Conservation (phyloP, 2,888 invertebrate species). For the Gymnocheta viridis region DNA sequence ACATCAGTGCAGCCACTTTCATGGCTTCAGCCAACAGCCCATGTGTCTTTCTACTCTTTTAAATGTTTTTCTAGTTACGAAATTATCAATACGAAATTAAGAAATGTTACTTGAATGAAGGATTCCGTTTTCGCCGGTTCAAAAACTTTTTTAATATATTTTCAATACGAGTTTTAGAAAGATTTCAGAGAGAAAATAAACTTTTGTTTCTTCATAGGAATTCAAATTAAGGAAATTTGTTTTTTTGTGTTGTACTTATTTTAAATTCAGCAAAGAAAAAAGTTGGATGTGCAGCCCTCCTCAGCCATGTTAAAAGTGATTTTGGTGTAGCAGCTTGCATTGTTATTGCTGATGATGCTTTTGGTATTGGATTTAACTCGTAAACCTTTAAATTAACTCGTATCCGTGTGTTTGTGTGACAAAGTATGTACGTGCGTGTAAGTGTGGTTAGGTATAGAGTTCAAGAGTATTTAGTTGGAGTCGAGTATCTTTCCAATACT, state of each 20-base stretch:
- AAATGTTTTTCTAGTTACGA: too few relatives aligned
- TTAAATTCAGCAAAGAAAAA: constrained; percentile 11
- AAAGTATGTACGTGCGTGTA: background rate
- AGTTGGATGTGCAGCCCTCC: background rate
- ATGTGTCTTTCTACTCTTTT: too few relatives aligned
- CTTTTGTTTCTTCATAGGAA: too few relatives aligned
- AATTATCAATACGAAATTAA: too few relatives aligned
- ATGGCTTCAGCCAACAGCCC: too few relatives aligned
- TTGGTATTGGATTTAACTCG: constrained; percentile 37
- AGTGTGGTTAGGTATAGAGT: constrained; percentile 55
- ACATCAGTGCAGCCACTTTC: too few relatives aligned
- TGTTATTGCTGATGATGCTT: constrained; percentile 30
- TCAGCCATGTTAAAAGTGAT: constrained; percentile 36
- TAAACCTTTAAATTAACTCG: constrained; percentile 1
- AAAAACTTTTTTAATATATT: too few relatives aligned
- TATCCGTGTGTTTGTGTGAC: background rate
- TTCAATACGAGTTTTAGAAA: too few relatives aligned
- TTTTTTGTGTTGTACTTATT: background rate
- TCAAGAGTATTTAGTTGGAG: constrained; percentile 63
- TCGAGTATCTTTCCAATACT: constrained; percentile 63
- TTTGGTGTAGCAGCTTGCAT: constrained; percentile 42
- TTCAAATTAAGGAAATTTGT: background rate
- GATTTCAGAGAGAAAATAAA: too few relatives aligned
- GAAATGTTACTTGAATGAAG: too few relatives aligned
- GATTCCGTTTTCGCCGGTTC: too few relatives aligned